Conservation (phyloP, 2,113 vertebrate genomes). For the Silurus glanis region DNA sequence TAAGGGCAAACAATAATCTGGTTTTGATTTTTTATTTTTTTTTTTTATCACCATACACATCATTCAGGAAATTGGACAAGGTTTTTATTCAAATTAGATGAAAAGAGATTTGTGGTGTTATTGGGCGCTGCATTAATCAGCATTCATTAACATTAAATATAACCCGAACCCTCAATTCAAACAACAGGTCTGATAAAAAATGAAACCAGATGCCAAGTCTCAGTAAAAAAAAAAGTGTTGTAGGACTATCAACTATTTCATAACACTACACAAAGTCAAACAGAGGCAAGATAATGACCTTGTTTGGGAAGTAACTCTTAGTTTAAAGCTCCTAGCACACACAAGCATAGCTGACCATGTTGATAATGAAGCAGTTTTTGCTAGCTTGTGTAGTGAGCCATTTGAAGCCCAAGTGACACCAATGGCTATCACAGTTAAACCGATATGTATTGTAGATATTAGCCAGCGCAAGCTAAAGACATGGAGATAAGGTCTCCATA, state of each 20-base stretch:
- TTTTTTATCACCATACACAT: neutral
- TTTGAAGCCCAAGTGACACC: constrained; percentile 48
- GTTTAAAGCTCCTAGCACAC: constrained; percentile 29
- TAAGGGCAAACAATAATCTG: neutral
- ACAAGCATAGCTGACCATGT: constrained; percentile 46
- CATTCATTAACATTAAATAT: neutral
- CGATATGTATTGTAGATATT: neutral
- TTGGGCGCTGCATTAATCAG: neutral
- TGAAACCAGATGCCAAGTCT: neutral
- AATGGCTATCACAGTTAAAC: constrained; percentile 57
- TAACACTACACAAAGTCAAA: neutral
- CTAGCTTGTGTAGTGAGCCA: constrained; percentile 53
- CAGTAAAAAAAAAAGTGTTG: neutral
- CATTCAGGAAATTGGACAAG: neutral
- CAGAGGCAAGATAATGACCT: neutral
- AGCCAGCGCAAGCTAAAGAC: neutral
- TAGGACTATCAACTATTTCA: neutral
- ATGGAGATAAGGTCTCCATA: too few relatives aligned
- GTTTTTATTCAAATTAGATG: neutral
- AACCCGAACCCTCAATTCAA: neutral
- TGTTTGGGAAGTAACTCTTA: neutral
- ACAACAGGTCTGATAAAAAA: neutral
- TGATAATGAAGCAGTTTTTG: constrained; percentile 61
- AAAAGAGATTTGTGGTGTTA: neutral
- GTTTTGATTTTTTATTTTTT: neutral